These are phyloP conservation scores for Oligia latruncula DNA, from an alignment of 2,888 invertebrate species.

Conservation along the genomic window DNA sequence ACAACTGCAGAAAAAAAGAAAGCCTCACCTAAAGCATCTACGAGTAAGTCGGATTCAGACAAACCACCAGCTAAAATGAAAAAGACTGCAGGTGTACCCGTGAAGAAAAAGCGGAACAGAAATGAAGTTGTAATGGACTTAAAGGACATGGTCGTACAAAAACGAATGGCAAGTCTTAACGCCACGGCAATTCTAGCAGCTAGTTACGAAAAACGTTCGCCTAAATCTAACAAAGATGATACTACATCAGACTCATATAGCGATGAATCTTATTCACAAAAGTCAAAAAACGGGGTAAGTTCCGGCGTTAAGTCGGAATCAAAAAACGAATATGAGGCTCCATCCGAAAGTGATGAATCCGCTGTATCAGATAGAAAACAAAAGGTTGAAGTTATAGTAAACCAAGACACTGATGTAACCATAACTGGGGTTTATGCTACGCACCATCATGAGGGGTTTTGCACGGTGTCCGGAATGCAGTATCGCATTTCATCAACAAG, in stretches of 20 bases:
- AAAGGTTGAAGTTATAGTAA: constrained; percentile 94
- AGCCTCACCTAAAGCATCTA: constrained; percentile 73
- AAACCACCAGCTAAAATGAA: constrained; percentile 87
- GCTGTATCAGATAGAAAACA: constrained; percentile 84
- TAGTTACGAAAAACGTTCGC: constrained; percentile 94
- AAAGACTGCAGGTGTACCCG: constrained; percentile 83
- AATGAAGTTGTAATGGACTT: constrained; percentile 94
- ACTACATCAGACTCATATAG: constrained; percentile 90
- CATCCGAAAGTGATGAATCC: constrained; percentile 84
- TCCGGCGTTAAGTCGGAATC: constrained; percentile 90
- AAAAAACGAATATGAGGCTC: constrained; percentile 83
- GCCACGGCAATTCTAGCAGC: constrained; percentile 97
- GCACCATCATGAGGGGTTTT: constrained; percentile 95
- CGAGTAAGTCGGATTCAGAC: constrained; percentile 87
- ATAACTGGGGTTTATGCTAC: constrained; percentile 96
- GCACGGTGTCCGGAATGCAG: constrained; percentile 96
- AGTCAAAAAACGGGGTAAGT: constrained; percentile 88
- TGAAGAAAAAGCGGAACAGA: constrained; percentile 90
- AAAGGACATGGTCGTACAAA: constrained; percentile 96
- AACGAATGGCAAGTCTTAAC: constrained; percentile 97
- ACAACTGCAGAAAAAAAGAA: constrained; percentile 84
- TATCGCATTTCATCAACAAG: constrained; percentile 96
- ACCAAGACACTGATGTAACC: constrained; percentile 96
- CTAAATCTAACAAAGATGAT: constrained; percentile 90
- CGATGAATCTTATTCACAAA: constrained; percentile 88